Evolutionary conservation across 1,140 invertebrate species (phyloP).

Genomic region (Drosophila ficusphila): DNA sequence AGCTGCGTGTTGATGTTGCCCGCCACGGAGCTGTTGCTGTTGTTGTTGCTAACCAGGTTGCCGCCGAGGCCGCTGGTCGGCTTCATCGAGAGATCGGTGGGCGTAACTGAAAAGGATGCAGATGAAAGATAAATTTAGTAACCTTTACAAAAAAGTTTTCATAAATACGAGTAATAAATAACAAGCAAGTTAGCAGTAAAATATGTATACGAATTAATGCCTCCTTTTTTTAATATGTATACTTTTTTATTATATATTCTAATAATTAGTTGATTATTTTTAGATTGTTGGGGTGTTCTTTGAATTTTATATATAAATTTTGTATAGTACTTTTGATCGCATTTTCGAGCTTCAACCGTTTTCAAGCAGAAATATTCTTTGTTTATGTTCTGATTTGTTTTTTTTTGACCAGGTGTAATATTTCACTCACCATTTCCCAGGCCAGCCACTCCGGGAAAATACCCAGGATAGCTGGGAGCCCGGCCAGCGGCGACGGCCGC

Average conservation of each 20-base stretch:
- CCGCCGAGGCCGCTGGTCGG: conserved; percentile 55
- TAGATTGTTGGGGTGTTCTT: too few relatives aligned
- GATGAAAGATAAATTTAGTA: background rate
- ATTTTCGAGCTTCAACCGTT: too few relatives aligned
- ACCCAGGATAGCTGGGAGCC: conserved; percentile 76
- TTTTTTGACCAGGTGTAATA: background rate
- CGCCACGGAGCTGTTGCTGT: conserved; percentile 52
- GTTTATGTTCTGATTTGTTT: background rate
- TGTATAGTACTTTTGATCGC: too few relatives aligned
- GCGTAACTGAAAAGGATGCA: conserved; percentile 56
- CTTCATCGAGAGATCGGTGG: conserved; percentile 84
- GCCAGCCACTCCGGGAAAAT: conserved; percentile 73
- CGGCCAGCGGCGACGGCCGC: conserved; percentile 74
- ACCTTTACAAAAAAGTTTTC: background rate
- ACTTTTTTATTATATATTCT: too few relatives aligned
- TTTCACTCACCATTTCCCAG: conserved; percentile 77
- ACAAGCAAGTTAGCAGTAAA: too few relatives aligned
- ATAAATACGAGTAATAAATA: too few relatives aligned
- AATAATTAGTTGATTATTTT: too few relatives aligned
- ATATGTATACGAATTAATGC: too few relatives aligned
- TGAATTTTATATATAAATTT: too few relatives aligned
- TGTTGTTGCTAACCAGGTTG: conserved; percentile 50
- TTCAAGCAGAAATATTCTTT: too few relatives aligned
- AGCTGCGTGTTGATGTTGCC: conserved; percentile 66
- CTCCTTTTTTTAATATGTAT: too few relatives aligned